Base-by-base conservation (phyloP, 2,888 invertebrate species). In the Pediacus dermestoides region DNA sequence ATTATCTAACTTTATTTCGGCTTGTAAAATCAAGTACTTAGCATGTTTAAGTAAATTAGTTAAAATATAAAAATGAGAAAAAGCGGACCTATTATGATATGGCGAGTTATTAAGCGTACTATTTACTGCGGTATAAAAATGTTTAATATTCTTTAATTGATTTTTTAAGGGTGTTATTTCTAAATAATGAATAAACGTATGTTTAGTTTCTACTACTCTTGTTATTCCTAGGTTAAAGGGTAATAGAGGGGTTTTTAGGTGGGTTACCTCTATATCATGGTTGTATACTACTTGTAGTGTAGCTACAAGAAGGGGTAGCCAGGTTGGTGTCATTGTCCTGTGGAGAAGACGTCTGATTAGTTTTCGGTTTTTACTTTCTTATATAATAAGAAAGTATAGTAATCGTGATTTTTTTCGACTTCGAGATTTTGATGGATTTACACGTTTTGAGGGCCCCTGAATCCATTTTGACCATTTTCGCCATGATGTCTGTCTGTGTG, bases 161-260 rank as follows among this genome's bases (percentile, higher is more conserved):
- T 13, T 14, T 9, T 30, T 31, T 35, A 44, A 23, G 14, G 31
- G 34, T 7, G 15, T 21, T 26, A 41, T 31, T 30, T 44, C 42
- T 34, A 42, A 10, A 23, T 34, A 42, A 39, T 44, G 42, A 16
- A 44, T 27, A 27, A 44, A 44, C 13, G 37, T 44, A 26, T 44
- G 42, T 18, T 28, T 32, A 14, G 9, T 10, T 12, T 14, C 2
- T 3, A 38, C 27, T 31, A 39, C 16, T 22, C 16, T 37, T 15
- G 15, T 12, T 25, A 18, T 7, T 25, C 41, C 37, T 32, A 41
- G 11, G 7, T 41, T 6, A 26, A 41, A 32, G 10, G 41, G 41
- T 13, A 41, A 18, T 7, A 41, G 11, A 18, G 16, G 31, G 21
- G n/a, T n/a, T n/a, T n/a, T n/a, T n/a, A n/a, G n/a, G n/a, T n/a